Conservation (phyloP, 2,797 vertebrate species). For the Gymnoscopelus microlampas region DNA sequence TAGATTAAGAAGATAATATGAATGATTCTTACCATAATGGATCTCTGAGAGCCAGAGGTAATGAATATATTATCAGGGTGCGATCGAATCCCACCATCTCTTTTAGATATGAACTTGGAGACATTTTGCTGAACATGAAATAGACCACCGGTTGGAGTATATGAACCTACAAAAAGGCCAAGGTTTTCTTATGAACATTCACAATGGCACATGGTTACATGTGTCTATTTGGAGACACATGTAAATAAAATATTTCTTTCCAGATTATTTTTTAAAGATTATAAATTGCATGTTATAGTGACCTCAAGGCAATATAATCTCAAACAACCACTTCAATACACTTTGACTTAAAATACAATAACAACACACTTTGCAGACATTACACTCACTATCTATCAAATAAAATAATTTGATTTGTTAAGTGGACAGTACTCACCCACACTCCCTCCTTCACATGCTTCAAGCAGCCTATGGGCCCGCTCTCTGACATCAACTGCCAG, state of each 20-base stretch:
- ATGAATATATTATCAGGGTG: constrained; percentile 75
- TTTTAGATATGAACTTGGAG: constrained; percentile 71
- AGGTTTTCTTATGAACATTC: neutral
- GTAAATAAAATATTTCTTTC: too few species aligned
- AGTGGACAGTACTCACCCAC: constrained; percentile 61
- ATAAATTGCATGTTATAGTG: too few species aligned
- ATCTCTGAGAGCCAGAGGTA: constrained; percentile 67
- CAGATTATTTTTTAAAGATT: too few species aligned
- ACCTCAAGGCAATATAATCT: too few species aligned
- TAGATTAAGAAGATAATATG: neutral
- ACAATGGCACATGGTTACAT: too few species aligned
- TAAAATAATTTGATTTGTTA: neutral
- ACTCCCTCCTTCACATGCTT: constrained; percentile 61
- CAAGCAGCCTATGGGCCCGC: constrained; percentile 66
- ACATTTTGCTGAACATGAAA: constrained; percentile 46
- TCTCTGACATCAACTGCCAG: constrained; percentile 70
- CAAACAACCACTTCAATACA: too few species aligned
- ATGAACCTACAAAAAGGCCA: constrained; percentile 66
- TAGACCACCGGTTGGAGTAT: constrained; percentile 54
- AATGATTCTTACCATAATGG: constrained; percentile 64
- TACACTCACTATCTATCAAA: neutral
- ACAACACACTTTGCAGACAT: too few species aligned
- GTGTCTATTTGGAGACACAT: too few species aligned
- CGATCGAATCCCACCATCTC: constrained; percentile 74
- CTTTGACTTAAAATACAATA: too few species aligned